Evolutionary conservation across 2,113 vertebrate species (phyloP).

Genomic region (Sminthopsis crassicaudata): DNA sequence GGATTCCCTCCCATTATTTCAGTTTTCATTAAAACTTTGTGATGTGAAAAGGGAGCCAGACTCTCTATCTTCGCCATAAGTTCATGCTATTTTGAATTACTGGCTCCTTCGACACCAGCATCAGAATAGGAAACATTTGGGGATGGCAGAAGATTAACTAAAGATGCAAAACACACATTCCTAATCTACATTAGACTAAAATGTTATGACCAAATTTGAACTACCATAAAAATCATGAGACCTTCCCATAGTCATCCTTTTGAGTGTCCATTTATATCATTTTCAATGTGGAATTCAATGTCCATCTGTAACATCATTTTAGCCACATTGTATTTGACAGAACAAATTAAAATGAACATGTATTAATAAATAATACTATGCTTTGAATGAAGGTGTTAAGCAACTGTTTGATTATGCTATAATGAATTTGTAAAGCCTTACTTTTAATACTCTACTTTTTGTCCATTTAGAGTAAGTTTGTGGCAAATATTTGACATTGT

Average conservation of each 20-base stretch:
- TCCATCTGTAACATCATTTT: not conserved
- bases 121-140: slow-evolving; percentile 22
- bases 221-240: not conserved
- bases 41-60: slow-evolving; percentile 13
- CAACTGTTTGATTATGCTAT: not conserved
- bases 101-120: not conserved
- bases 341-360: not conserved
- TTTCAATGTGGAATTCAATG: not conserved
- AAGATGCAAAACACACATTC: not conserved
- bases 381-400: not conserved
- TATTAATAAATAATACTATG: not conserved
- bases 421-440: not conserved
- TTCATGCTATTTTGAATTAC: not conserved
- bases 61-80: slow-evolving; percentile 11
- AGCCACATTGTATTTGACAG: not conserved
- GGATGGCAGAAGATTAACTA: not conserved
- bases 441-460: not conserved
- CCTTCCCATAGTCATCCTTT: not conserved
- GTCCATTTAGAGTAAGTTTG: slow-evolving; percentile 27
- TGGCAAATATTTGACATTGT: slow-evolving; percentile 51
- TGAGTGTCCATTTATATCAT: not conserved
- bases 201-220: not conserved
- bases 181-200: not conserved
- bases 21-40: slow-evolving; percentile 14
- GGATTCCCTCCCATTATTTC: not conserved